Conservation (phyloP, 2,888 invertebrate genomes). For the Zaprionus bogoriensis region DNA sequence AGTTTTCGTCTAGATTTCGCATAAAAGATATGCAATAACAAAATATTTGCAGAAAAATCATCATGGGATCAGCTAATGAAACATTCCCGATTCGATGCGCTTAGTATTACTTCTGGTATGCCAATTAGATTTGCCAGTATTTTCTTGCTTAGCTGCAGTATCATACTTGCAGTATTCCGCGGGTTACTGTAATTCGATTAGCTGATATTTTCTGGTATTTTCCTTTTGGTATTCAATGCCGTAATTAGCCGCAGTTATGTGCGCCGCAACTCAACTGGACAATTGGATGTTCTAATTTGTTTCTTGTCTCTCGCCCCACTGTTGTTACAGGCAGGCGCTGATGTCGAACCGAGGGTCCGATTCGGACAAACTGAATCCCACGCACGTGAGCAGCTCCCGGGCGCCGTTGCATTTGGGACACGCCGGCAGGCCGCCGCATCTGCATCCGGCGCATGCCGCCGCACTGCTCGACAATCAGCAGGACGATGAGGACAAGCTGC, state of each 20-base stretch:
- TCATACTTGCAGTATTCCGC: too few relatives aligned
- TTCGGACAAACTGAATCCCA: constrained; percentile 84
- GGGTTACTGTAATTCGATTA: too few relatives aligned
- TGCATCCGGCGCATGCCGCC: constrained; percentile 76
- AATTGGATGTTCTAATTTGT: constrained; percentile 82
- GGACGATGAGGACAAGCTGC: constrained; percentile 92
- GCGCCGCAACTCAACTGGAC: constrained; percentile 38
- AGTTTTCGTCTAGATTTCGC: neutral
- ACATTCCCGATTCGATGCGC: too few relatives aligned
- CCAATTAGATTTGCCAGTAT: too few relatives aligned
- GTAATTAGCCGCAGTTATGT: neutral
- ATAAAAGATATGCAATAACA: neutral
- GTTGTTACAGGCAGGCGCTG: constrained; percentile 88
- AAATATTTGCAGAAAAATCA: neutral
- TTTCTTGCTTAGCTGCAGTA: too few relatives aligned
- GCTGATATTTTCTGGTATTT: too few relatives aligned
- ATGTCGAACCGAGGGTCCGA: constrained; percentile 83
- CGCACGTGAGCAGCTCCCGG: constrained; percentile 84
- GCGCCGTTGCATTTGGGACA: constrained; percentile 82
- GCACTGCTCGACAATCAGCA: constrained; percentile 83
- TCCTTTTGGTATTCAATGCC: neutral
- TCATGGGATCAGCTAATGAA: too few relatives aligned
- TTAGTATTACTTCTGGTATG: too few relatives aligned
- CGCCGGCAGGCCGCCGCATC: constrained; percentile 81
- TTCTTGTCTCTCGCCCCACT: constrained; percentile 77